These are phyloP conservation scores for Zaprionus bogoriensis DNA, from an alignment of 2,888 invertebrate species.

Conservation along the genomic window DNA sequence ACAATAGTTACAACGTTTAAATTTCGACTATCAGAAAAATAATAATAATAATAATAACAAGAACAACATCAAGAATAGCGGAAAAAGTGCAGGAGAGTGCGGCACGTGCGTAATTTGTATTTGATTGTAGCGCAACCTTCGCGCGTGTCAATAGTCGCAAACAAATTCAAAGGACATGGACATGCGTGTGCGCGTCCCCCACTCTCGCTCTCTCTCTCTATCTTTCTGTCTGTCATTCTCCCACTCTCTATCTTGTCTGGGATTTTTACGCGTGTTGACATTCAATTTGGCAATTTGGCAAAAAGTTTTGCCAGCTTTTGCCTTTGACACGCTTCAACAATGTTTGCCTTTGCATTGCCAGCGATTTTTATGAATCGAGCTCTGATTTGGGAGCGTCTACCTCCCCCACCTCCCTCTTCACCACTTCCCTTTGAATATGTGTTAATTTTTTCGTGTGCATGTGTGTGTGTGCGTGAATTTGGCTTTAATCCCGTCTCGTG, in stretches of 20 bases:
- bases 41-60: slow-evolving; percentile 16
- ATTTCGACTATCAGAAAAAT: slow-evolving; percentile 15
- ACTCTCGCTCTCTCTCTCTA: background rate
- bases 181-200: slow-evolving; percentile 35
- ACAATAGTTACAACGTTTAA: slow-evolving; percentile 17
- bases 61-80: background rate
- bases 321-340: slow-evolving; percentile 55
- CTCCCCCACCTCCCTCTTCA: background rate
- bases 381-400: slow-evolving; percentile 57
- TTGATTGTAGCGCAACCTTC: slow-evolving; percentile 57
- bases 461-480: slow-evolving; percentile 11
- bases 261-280: slow-evolving; percentile 79
- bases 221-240: slow-evolving; percentile 5
- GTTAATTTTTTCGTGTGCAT: slow-evolving; percentile 51
- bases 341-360: slow-evolving; percentile 54
- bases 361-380: slow-evolving; percentile 69
- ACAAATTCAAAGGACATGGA: slow-evolving; percentile 66
- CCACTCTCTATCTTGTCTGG: slow-evolving; percentile 36
- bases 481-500: slow-evolving; percentile 35
- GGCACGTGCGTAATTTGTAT: slow-evolving; percentile 72
- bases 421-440: slow-evolving; percentile 61
- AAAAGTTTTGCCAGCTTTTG: slow-evolving; percentile 62
- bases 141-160: slow-evolving; percentile 69
- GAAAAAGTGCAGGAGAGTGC: background rate
- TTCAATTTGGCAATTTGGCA: slow-evolving; percentile 76